A percentile compares a stretch with the other conserved stretches of the same genome.
phyloP scores from a whole-genome alignment of 2,797 vertebrate genomes.

The Parotocinclus haroldoi region DNA sequence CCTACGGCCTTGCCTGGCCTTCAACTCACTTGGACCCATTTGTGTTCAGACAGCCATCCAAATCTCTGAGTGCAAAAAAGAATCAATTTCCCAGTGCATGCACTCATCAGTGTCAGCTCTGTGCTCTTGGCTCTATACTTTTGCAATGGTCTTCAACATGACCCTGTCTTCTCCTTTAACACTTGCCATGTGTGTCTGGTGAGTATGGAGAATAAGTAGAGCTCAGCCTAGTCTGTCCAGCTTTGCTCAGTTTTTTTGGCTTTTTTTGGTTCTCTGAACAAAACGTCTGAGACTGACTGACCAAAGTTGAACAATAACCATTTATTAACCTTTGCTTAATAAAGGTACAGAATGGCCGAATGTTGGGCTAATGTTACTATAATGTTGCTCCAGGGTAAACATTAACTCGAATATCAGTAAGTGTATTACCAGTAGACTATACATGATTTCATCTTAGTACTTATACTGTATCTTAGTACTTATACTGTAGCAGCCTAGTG shows the following conservation, averaged over 20 bases:
- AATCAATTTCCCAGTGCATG: slow-evolving; percentile 28
- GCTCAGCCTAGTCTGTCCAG: neutral
- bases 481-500: too few relatives aligned
- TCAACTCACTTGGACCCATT: slow-evolving; percentile 55
- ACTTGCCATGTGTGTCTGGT: slow-evolving; percentile 21
- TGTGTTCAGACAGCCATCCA: slow-evolving; percentile 49
- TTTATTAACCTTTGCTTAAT: neutral
- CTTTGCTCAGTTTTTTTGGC: too few relatives aligned
- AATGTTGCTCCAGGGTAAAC: too few relatives aligned
- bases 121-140: slow-evolving; percentile 14
- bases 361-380: too few relatives aligned
- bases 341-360: too few relatives aligned
- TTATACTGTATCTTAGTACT: too few relatives aligned
- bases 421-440: too few relatives aligned
- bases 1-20: slow-evolving; percentile 43
- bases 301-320: neutral
- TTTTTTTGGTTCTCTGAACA: neutral
- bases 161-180: slow-evolving; percentile 7
- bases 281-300: neutral
- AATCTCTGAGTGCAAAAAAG: slow-evolving; percentile 38
- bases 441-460: too few relatives aligned
- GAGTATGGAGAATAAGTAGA: neutral
- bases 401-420: too few relatives aligned
- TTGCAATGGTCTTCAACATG: slow-evolving; percentile 7
- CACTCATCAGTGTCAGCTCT: slow-evolving; percentile 21